Base-by-base conservation (phyloP, 2,113 vertebrate genomes). In the Notothenia rossii region DNA sequence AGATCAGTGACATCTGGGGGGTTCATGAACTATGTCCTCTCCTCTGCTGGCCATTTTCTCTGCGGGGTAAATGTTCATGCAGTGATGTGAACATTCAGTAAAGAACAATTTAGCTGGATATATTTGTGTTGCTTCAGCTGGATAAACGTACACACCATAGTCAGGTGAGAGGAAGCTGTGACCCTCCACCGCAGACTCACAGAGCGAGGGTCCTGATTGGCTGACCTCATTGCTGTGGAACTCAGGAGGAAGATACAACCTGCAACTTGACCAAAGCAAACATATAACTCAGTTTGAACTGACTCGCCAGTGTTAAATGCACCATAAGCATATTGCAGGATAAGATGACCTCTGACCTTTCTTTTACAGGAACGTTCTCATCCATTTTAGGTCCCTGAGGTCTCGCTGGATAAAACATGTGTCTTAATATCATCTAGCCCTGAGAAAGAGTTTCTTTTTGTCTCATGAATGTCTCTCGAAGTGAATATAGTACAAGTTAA, bases 161-260 rank as follows among this genome's bases (percentile, higher is more conserved):
- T 85, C 77, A 81, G 65, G 58, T 36, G 81, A 75, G 25, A 80
- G 58, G 62, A 83, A 69, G 74, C 53, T 74, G 33, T 72, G 66
- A 74, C 33, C 55, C 33, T 84, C 67, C 43, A n/a, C 50, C 18
- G 36, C 33, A 46, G 62, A 17, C 17, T 77, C 54, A 51, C 53
- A 48, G n/a, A 49, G 9, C 15, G 22, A 59, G 12, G 48, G 55
- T 14, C 69, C 71, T 36, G 80, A 53, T 53, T 85, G 79, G 58
- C 75, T 83, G 59, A 86, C 67, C 22, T 85, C 61, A 25, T 46
- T 86, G 45, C 72, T 86, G 65, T 75, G 64, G 46, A 80, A 68
- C 64, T 78, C 61, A 59, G 25, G 58, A 13, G 61, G 77, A 9
- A 77, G 25, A 74, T 78, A 77, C 50, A 83, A 50, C 62, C 48